Conservation (phyloP, 2,113 vertebrate species). For the Dendrocopos noguchii region DNA sequence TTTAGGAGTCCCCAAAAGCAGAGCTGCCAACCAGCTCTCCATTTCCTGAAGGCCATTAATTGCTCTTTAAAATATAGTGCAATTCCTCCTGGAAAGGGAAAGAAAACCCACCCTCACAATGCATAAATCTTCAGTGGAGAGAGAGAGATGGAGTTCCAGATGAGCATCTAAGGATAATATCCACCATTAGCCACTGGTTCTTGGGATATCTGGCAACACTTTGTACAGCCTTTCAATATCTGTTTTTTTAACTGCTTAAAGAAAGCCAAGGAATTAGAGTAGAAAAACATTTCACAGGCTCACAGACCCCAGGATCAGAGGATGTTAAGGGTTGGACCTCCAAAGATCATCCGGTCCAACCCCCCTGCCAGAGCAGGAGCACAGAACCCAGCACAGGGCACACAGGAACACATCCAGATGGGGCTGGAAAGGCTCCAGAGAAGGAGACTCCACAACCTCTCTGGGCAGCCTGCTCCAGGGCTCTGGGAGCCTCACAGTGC, state of each 20-base stretch:
- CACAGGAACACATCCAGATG: too few species aligned
- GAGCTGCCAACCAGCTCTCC: conserved; percentile 60
- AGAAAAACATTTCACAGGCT: background rate
- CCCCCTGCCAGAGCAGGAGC: too few species aligned
- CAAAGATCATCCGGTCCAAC: too few species aligned
- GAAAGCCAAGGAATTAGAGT: conserved; percentile 27
- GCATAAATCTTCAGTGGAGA: conserved; percentile 71
- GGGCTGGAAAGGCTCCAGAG: too few species aligned
- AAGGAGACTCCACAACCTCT: too few species aligned
- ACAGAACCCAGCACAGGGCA: too few species aligned
- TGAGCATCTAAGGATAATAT: conserved; percentile 61
- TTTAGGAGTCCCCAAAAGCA: conserved; percentile 74
- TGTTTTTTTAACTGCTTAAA: conserved; percentile 44
- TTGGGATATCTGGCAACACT: too few species aligned
- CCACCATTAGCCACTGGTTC: conserved; percentile 44
- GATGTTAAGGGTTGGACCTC: too few species aligned
- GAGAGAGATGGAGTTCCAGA: conserved; percentile 41
- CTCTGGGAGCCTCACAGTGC: too few species aligned
- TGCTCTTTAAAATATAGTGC: conserved; percentile 59
- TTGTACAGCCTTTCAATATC: conserved; percentile 53
- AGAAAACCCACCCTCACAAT: background rate
- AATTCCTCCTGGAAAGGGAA: conserved; percentile 42
- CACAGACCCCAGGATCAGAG: too few species aligned
- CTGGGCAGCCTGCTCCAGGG: too few species aligned
- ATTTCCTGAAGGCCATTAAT: conserved; percentile 74